Base-by-base conservation (phyloP, 2,888 invertebrate species). In the Pseudolycoriella hygida region DNA sequence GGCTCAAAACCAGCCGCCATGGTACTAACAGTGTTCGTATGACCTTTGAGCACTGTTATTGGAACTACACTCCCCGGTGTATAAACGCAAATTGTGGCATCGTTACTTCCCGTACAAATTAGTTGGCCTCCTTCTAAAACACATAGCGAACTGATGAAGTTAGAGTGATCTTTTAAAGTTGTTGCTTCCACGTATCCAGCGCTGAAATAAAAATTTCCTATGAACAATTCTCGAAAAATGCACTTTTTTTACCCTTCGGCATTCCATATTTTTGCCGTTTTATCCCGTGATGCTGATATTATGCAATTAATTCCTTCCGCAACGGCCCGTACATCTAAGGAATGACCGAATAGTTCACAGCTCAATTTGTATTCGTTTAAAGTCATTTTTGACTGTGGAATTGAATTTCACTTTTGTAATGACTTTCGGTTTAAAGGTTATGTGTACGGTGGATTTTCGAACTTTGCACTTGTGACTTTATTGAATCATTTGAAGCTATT, bases 91-190 rank as follows among this genome's bases (percentile, higher is more conserved):
- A 96, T 86, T 11, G 74, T 75, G 49, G 77, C 77, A 62, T 94
- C 94, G 64, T 92, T 86, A 56, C 92, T 85, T 15, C 90, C 93
- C 3, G 92, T 89, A 45, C 88, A 68, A 44, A 94, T 79, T 47
- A 88, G 67, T 47, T 79, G 74, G 1, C 85, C 83, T 57, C 75
- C 68, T 40, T 81, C 77, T 53, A 89, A 58, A 58, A 80, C 80
- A 57, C 81, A 80, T 1, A 92, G 80, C 53, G 80, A 76, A 0
- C 82, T 80, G 0, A 94, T 85, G 61, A 87, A 94, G 60, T 88
- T 88, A 44, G 72, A 75, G 59, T 93, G 92, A 19, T 88, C 88
- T 55, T 71, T 73, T 54, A 82, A 75, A 1, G 80, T 78, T 44
- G 77, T 73, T 11, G 73, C 70, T 55, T 78, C 77, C 8, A 68